These are phyloP conservation scores for Podarcis raffonei DNA, from an alignment of 2,113 vertebrate genomes.

Conservation along the genomic window DNA sequence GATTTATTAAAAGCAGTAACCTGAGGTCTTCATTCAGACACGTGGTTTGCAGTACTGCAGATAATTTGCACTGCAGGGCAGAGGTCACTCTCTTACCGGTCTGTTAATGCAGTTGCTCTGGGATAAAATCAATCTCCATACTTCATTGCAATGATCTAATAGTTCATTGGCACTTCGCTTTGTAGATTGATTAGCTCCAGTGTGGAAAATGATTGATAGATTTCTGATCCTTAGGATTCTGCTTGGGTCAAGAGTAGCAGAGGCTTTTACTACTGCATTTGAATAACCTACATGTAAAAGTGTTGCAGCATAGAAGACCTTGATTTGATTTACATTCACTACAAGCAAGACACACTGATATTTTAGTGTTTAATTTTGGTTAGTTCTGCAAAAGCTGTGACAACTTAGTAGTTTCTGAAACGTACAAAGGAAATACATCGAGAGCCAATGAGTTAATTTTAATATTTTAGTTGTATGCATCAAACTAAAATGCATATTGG, in stretches of 20 bases:
- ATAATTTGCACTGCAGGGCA: conserved; percentile 79
- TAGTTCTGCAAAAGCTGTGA: not conserved
- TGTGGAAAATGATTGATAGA: conserved; percentile 74
- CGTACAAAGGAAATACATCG: not conserved
- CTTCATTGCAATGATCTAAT: conserved; percentile 85
- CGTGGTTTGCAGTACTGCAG: conserved; percentile 75
- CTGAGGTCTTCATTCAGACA: conserved; percentile 67
- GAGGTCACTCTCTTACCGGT: conserved; percentile 82
- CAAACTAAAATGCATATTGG: too few relatives aligned
- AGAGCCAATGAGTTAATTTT: not conserved
- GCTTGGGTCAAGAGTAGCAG: conserved; percentile 29
- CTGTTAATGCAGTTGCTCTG: conserved; percentile 87
- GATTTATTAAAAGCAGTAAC: conserved; percentile 73
- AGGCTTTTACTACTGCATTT: conserved; percentile 38
- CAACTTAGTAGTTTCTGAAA: not conserved
- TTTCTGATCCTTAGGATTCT: conserved; percentile 67
- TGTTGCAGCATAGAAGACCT: not conserved
- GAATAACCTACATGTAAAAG: conserved; percentile 27
- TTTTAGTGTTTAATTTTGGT: conserved; percentile 24
- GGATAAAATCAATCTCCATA: conserved; percentile 91
- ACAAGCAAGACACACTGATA: not conserved
- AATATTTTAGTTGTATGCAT: not conserved
- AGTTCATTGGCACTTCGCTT: conserved; percentile 75
- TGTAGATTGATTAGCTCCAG: conserved; percentile 69
- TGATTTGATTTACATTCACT: conserved; percentile 54